Percentiles rank a stretch among this genome's conserved stretches.
Conservation (phyloP, 2,113 vertebrate species). For the Ellobius talpinus region DNA sequence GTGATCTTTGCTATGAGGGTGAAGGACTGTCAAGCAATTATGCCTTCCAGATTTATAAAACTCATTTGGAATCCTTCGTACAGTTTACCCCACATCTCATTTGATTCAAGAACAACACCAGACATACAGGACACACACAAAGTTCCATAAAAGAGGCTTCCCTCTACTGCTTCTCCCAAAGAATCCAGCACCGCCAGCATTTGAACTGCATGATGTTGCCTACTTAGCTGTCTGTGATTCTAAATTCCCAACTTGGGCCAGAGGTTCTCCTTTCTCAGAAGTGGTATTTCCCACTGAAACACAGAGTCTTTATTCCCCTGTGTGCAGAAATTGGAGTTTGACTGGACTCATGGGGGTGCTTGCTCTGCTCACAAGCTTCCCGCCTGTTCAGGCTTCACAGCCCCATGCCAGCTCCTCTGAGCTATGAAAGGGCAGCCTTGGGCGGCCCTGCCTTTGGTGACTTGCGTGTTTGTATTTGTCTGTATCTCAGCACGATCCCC, state of each 20-base stretch:
- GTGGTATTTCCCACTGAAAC: neutral
- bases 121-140: neutral
- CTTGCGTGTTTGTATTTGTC: neutral
- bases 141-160: neutral
- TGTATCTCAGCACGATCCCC: neutral
- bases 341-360: neutral
- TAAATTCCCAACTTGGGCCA: neutral
- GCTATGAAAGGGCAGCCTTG: fast-evolving
- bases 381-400: neutral
- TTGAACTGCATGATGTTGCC: neutral
- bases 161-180: neutral
- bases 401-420: neutral
- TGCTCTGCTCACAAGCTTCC: neutral
- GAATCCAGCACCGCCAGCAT: fast-evolving
- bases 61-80: neutral
- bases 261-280: neutral
- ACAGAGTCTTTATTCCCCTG: neutral
- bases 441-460: neutral
- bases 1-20: neutral
- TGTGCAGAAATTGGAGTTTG: neutral
- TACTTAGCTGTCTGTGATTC: no score
- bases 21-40: fast-evolving
- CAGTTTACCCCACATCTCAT: neutral
- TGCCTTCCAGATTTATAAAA: neutral
- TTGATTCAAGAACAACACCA: neutral